Evolutionary conservation across 2,113 vertebrate species (phyloP).

Genomic region (Osmerus eperlanus): DNA sequence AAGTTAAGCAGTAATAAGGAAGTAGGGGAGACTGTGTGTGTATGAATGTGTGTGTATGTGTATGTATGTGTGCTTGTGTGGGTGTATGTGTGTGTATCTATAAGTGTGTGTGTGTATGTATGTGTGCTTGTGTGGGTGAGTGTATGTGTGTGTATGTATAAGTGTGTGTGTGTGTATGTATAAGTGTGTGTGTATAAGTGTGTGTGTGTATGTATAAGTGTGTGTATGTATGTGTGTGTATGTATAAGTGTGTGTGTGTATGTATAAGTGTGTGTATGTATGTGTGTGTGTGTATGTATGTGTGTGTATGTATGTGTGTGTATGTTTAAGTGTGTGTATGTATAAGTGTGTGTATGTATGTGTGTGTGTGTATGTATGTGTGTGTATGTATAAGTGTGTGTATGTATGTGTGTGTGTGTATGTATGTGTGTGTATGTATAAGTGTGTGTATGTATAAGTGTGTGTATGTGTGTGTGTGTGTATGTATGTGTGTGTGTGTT

Average conservation of each 20-base stretch:
- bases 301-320: no score
- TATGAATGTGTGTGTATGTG: no score
- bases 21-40: no score
- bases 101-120: no score
- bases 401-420: conserved; percentile 15
- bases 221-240: conserved; percentile 2
- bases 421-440: background rate
- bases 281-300: no score
- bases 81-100: no score
- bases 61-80: no score
- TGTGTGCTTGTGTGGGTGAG: background rate
- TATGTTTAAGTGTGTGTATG: no score
- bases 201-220: background rate
- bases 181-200: background rate
- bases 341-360: no score
- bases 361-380: no score
- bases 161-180: conserved; percentile 7
- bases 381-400: conserved; percentile 6
- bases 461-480: conserved; percentile 9
- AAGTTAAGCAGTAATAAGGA: no score
- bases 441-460: background rate
- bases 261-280: no score
- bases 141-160: conserved; percentile 15
- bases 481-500: conserved; percentile 22
- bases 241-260: conserved; percentile 25